These are phyloP conservation scores for Isoperla grammatica DNA, from an alignment of 2,888 invertebrate genomes.

Conservation along the genomic window DNA sequence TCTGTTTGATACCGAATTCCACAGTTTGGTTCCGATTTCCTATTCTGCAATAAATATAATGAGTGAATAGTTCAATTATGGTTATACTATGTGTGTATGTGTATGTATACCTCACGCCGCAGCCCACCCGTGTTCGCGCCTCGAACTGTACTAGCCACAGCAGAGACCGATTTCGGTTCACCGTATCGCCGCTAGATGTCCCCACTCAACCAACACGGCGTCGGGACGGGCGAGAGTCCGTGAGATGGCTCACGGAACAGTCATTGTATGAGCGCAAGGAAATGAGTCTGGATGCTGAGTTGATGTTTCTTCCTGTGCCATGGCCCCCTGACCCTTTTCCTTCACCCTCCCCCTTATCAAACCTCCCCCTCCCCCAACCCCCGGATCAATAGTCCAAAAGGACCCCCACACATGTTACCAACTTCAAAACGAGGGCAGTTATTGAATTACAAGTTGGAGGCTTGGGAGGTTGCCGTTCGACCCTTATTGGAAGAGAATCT, in stretches of 20 bases:
- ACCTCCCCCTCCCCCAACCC: conserved; percentile 23
- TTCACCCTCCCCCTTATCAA: conserved; percentile 9
- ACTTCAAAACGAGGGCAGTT: conserved; percentile 33
- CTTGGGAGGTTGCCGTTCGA: conserved; percentile 25
- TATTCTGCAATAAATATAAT: too few species aligned
- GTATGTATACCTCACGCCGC: too few species aligned
- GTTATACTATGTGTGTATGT: too few species aligned
- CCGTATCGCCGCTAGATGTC: conserved; percentile 24
- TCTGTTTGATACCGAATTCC: too few species aligned
- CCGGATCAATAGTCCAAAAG: conserved; percentile 32
- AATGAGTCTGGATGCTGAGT: neutral
- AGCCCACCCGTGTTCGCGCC: too few species aligned
- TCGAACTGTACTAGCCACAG: too few species aligned
- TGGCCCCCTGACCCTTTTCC: conserved; percentile 20
- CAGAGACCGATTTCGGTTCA: neutral
- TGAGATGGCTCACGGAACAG: neutral
- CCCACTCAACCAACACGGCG: conserved; percentile 21
- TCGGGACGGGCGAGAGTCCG: neutral
- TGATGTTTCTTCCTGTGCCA: neutral
- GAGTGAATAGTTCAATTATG: too few species aligned
- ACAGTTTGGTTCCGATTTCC: too few species aligned
- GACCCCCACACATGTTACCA: conserved; percentile 32
- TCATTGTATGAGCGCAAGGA: neutral
- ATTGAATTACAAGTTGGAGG: conserved; percentile 34
- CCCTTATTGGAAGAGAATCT: conserved; percentile 46